phyloP scores from a whole-genome alignment of 2,888 invertebrate species.

The Leucophora obtusa region DNA sequence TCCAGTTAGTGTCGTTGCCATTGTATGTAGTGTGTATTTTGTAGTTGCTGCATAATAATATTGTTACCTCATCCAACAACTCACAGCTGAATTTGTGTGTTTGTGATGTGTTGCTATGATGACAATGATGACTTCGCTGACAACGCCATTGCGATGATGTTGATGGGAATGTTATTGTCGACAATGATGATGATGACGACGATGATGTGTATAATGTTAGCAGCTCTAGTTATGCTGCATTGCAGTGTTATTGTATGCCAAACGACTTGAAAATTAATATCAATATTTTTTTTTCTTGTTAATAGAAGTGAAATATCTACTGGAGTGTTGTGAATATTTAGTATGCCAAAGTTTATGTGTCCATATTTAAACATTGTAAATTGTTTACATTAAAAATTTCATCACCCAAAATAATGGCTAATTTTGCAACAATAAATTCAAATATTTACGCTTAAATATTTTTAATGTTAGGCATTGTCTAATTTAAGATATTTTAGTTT shows the following conservation, averaged over 20 bases:
- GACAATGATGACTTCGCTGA: background rate
- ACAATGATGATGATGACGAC: background rate
- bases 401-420: background rate
- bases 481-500: too few relatives aligned
- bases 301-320: background rate
- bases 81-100: background rate
- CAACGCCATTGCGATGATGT: constrained; percentile 3
- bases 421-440: background rate
- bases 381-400: background rate
- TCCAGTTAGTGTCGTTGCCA: background rate
- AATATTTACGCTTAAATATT: too few relatives aligned
- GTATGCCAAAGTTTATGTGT: constrained; percentile 2
- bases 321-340: background rate
- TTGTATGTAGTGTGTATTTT: background rate
- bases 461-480: too few relatives aligned
- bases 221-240: constrained; percentile 18
- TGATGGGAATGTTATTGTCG: constrained; percentile 4
- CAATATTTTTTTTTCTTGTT: constrained; percentile 8
- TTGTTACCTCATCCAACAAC: background rate
- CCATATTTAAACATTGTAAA: constrained; percentile 1
- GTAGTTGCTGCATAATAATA: background rate
- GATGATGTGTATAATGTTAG: constrained; percentile 15
- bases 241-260: constrained; percentile 38
- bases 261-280: constrained; percentile 33
- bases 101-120: constrained; percentile 9